These are phyloP conservation scores for Seriola rivoliana DNA, from an alignment of 2,113 vertebrate genomes.

Conservation along the genomic window DNA sequence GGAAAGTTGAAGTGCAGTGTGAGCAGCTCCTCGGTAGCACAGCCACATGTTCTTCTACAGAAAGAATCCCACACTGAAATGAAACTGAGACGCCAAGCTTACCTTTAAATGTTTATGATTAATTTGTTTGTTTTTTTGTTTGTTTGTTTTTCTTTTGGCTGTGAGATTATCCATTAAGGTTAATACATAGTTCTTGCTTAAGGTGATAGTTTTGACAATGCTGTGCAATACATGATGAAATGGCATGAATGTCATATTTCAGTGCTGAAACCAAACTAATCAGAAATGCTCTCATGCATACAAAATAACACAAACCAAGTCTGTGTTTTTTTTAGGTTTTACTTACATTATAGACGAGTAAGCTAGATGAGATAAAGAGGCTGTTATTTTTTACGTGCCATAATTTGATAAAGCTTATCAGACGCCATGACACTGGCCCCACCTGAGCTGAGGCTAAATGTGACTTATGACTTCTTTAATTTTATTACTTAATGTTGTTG, in stretches of 20 bases:
- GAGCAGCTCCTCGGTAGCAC: conserved; percentile 45
- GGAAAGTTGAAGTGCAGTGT: conserved; percentile 52
- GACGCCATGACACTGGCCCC: conserved; percentile 23
- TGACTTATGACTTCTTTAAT: conserved; percentile 47
- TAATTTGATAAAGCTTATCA: conserved; percentile 37
- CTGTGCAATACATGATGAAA: conserved; percentile 71
- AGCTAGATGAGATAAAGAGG: conserved; percentile 40
- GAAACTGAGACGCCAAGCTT: conserved; percentile 26
- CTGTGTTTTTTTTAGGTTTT: conserved; percentile 42
- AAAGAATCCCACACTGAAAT: conserved; percentile 2
- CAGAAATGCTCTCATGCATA: conserved; percentile 36
- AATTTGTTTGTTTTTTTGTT: background rate
- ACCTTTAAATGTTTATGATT: conserved; percentile 17
- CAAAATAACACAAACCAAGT: conserved; percentile 37
- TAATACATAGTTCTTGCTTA: conserved; percentile 28
- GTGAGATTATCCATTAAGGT: conserved; percentile 22
- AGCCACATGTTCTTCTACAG: conserved; percentile 13
- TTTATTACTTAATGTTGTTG: conserved; percentile 40
- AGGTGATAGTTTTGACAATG: conserved; percentile 44
- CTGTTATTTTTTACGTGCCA: conserved; percentile 68
- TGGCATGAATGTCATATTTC: conserved; percentile 71
- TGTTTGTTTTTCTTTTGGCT: conserved; percentile 11
- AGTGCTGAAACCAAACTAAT: conserved; percentile 77
- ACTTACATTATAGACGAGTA: conserved; percentile 24
- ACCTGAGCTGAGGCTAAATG: conserved; percentile 43